Evolutionary conservation across 1,140 invertebrate species (phyloP).

Genomic region (Aplysia californica): DNA sequence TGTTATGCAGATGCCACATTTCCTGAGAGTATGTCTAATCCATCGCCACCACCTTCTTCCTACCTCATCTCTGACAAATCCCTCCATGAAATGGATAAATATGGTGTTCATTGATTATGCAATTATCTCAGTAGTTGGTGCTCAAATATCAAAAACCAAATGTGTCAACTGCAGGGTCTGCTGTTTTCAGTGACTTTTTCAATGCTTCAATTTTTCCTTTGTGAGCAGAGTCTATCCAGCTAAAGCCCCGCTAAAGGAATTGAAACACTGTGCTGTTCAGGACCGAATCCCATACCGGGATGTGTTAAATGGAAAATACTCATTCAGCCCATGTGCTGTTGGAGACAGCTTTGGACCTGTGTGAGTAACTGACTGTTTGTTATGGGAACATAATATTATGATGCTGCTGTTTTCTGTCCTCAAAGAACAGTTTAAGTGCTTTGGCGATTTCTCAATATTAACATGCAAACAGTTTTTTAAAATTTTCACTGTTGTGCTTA

Average conservation of each 20-base stretch:
- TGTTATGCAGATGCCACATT: too few species aligned
- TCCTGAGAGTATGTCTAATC: too few species aligned
- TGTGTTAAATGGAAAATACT: conserved; percentile 59
- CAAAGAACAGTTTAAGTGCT: too few species aligned
- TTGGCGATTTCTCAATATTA: too few species aligned
- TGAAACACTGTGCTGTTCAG: conserved; percentile 58
- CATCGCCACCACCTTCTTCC: too few species aligned
- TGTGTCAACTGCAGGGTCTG: neutral
- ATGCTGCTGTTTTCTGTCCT: too few species aligned
- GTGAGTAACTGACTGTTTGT: conserved; percentile 46
- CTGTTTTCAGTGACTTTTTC: neutral
- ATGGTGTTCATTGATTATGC: neutral
- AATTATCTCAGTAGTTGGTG: neutral
- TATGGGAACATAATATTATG: neutral
- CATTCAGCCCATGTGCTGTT: conserved; percentile 51
- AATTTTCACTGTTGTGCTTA: too few species aligned
- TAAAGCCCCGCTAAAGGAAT: conserved; percentile 30
- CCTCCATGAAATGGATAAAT: neutral
- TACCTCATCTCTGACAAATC: neutral
- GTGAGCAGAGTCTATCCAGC: conserved; percentile 60
- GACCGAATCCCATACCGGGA: conserved; percentile 58
- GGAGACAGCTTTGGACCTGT: conserved; percentile 70
- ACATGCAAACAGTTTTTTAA: too few species aligned
- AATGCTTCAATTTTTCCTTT: conserved; percentile 20
- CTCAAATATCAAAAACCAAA: neutral